phyloP scores from a whole-genome alignment of 1,140 invertebrate genomes.

The Copidosoma floridanum region DNA sequence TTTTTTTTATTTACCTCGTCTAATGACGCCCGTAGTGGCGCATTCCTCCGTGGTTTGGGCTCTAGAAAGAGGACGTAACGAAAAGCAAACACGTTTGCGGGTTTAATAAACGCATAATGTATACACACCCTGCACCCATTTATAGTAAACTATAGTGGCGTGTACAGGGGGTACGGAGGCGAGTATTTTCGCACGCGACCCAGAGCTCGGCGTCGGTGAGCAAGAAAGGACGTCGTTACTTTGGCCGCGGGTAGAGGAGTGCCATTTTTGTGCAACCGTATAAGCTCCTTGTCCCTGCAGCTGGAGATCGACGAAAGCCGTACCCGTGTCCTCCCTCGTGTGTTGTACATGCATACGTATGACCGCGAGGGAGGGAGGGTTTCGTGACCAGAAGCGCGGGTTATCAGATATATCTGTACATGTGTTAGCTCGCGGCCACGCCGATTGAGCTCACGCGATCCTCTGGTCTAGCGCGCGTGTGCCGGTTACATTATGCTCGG shows the following conservation, averaged over 20 bases:
- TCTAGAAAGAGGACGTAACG: too few relatives aligned
- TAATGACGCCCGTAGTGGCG: too few relatives aligned
- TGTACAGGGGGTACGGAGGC: too few relatives aligned
- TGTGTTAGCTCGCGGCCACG: slow-evolving; percentile 31
- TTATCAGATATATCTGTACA: slow-evolving; percentile 44
- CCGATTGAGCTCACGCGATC: slow-evolving; percentile 39
- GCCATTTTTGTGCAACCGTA: slow-evolving; percentile 7
- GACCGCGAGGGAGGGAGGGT: background rate
- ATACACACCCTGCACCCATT: too few relatives aligned
- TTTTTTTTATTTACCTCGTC: too few relatives aligned
- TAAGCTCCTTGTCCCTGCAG: background rate
- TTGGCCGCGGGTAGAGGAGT: background rate
- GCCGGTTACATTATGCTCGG: too few relatives aligned
- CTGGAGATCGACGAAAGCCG: slow-evolving; percentile 8
- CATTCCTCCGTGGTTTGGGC: too few relatives aligned
- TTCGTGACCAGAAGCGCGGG: slow-evolving; percentile 42
- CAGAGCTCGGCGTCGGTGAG: background rate
- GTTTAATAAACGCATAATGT: too few relatives aligned
- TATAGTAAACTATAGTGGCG: too few relatives aligned
- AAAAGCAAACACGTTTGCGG: too few relatives aligned
- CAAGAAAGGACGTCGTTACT: slow-evolving; percentile 10
- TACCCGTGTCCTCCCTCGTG: too few relatives aligned
- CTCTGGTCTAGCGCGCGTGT: slow-evolving; percentile 29
- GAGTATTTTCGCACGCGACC: background rate
- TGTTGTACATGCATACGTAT: background rate